These are phyloP conservation scores for Gambusia affinis DNA, from an alignment of 2,113 vertebrate species.

Conservation along the genomic window DNA sequence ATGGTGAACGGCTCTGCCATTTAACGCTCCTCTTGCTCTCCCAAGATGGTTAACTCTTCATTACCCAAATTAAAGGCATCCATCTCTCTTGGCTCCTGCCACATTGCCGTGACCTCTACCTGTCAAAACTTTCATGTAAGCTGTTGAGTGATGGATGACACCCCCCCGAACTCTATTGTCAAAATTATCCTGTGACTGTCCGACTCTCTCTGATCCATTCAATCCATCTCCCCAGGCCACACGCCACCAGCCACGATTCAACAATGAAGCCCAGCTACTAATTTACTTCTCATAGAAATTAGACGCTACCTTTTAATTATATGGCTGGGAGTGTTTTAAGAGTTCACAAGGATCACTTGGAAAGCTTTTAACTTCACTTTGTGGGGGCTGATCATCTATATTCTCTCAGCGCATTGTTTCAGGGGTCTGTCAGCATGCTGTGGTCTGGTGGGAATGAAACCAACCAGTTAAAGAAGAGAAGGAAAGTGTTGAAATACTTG, in stretches of 20 bases:
- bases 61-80: slow-evolving; percentile 86
- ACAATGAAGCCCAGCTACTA: slow-evolving; percentile 68
- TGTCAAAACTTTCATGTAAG: slow-evolving; percentile 82
- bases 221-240: slow-evolving; percentile 76
- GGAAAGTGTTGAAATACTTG: slow-evolving; percentile 32
- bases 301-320: slow-evolving; percentile 81
- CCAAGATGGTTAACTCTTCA: slow-evolving; percentile 84
- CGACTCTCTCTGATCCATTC: slow-evolving; percentile 75
- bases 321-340: slow-evolving; percentile 72
- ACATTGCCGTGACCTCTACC: slow-evolving; percentile 81
- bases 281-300: slow-evolving; percentile 80
- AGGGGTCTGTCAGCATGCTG: slow-evolving; percentile 44
- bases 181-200: slow-evolving; percentile 80
- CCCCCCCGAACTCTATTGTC: slow-evolving; percentile 71
- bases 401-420: slow-evolving; percentile 59
- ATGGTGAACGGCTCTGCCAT: slow-evolving; percentile 71
- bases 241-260: slow-evolving; percentile 73
- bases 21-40: slow-evolving; percentile 77
- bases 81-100: slow-evolving; percentile 79
- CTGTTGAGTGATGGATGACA: slow-evolving; percentile 81
- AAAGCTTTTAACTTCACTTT: slow-evolving; percentile 73
- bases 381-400: slow-evolving; percentile 68
- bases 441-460: slow-evolving; percentile 41
- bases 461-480: slow-evolving; percentile 31
- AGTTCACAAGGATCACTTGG: slow-evolving; percentile 65